Percentiles rank a stretch among this genome's conserved stretches.
Conservation (phyloP, 2,888 invertebrate genomes). For the Gymnocheta viridis region DNA sequence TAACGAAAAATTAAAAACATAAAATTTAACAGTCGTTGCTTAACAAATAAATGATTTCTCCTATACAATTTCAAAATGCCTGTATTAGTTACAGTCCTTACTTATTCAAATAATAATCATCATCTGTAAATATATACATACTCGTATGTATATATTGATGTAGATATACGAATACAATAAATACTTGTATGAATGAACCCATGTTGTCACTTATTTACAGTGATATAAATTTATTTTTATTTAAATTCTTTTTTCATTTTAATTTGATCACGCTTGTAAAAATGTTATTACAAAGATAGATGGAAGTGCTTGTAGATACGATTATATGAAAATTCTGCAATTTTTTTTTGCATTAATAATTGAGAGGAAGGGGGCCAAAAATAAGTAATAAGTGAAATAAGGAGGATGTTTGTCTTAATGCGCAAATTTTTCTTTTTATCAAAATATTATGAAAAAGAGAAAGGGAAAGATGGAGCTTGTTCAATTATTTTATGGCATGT, state of each 20-base stretch:
- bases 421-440: not conserved
- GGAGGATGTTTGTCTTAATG: not conserved
- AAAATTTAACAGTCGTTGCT: too few relatives aligned
- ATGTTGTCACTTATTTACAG: not conserved
- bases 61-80: not conserved
- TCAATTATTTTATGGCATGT: not conserved
- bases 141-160: too few relatives aligned
- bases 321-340: slow-evolving; percentile 12
- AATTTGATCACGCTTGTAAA: slow-evolving; percentile 77
- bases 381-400: not conserved
- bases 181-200: too few relatives aligned
- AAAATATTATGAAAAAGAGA: not conserved
- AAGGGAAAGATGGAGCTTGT: not conserved
- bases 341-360: slow-evolving; percentile 41
- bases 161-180: too few relatives aligned
- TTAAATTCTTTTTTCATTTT: slow-evolving; percentile 71
- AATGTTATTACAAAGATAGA: slow-evolving; percentile 62
- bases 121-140: not conserved
- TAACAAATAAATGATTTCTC: too few relatives aligned
- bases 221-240: slow-evolving; percentile 59
- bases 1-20: too few relatives aligned
- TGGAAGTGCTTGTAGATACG: slow-evolving; percentile 55
- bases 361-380: slow-evolving; percentile 12
- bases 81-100: not conserved
- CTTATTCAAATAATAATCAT: not conserved